Base-by-base conservation (phyloP, 2,113 vertebrate genomes). In the Clarias magur region DNA sequence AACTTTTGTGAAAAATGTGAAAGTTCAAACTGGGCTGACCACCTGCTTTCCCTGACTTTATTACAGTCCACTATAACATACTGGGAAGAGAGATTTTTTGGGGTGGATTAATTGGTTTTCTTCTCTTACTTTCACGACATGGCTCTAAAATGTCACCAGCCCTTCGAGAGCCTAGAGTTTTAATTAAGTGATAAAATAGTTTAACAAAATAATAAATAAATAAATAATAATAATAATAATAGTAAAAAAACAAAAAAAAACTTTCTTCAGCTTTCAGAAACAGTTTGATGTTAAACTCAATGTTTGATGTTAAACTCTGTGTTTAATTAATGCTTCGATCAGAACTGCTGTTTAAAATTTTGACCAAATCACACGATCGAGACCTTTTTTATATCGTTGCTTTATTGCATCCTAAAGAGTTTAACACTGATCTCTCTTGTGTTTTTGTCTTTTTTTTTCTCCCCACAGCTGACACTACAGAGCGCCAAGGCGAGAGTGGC, bases 401-500 rank as follows among this genome's bases (percentile, higher is more conserved):
- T 53, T 25, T 48, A 53, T 11, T 76, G 42, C 73, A 13, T 76
- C 70, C 34, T 76, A 12, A 76, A 53, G 42, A 15, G n/a, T 76
- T 4, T 25, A 11, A 48, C 42, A n/a, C 5, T 76, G 73, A 75
- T 19, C 7, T 48, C 68, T 72, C 68, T 72, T 15, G 3, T 30
- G 2, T 54, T 48, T 42, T 7, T 83, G n/a, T n/a, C 72, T 15
- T 21, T 76, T n/a, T 86, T 86, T 27, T 87, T 72, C 91, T 85
- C 92, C 92, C 88, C 94, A 88, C 97, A 99, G 98, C 95, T 98
- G 72, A 99, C 98, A 70, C 94, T 98, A 15, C 98, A 99, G 95
- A 99, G 98, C 91, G 97, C 97, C 94, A 97, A 98, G 92, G 95
- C 97, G 94, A 96, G 97, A 7, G 97, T 99, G 94, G 97, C 97